Conservation (phyloP, 2,113 vertebrate species). For the Gymnobelideus leadbeateri region DNA sequence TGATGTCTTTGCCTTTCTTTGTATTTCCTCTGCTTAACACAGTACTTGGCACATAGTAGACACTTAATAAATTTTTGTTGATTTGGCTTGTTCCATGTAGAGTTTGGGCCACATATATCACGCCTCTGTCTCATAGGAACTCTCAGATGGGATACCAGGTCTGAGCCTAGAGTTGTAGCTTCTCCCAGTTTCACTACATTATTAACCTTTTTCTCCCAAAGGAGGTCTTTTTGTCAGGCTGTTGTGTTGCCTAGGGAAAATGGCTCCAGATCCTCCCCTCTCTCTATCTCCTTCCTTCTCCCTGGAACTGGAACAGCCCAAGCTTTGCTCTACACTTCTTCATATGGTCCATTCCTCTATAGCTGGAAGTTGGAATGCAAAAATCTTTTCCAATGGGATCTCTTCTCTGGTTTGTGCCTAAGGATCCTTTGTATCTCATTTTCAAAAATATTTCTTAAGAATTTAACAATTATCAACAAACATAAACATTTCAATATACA, state of each 20-base stretch:
- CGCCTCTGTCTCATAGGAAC: not conserved
- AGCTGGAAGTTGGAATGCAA: not conserved
- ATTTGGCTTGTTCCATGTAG: not conserved
- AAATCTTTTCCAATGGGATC: not conserved
- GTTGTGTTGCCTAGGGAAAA: not conserved
- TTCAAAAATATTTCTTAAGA: not conserved
- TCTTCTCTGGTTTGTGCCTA: not conserved
- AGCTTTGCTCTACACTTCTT: not conserved
- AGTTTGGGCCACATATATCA: not conserved
- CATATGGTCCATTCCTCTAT: not conserved
- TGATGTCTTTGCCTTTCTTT: not conserved
- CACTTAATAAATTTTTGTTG: not conserved
- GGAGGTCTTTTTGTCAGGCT: not conserved
- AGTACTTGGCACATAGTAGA: not conserved
- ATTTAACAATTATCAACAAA: not conserved
- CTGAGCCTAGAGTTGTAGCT: not conserved
- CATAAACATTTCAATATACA: not conserved
- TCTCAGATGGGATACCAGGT: not conserved
- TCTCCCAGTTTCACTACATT: not conserved
- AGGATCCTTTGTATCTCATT: not conserved
- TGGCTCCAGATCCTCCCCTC: not conserved
- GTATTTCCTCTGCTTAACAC: not conserved
- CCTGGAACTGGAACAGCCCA: not conserved
- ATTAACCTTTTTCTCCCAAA: not conserved
- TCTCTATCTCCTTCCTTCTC: not conserved